Evolutionary conservation across 2,888 invertebrate genomes (phyloP), one percentile per base, ranked within the genome.

Genomic region (Papilio elwesi): DNA sequence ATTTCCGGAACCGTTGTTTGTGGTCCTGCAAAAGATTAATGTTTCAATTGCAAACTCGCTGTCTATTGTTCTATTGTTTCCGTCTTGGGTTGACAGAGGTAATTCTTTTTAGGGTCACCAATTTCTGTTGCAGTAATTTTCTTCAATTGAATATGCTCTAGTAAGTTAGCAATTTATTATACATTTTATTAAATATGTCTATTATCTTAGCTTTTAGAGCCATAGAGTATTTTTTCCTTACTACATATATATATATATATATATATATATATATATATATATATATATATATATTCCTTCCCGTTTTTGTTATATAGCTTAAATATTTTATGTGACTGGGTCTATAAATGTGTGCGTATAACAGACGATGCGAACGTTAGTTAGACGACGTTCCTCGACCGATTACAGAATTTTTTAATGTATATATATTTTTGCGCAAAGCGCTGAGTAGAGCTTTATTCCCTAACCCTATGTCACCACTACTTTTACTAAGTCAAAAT

Each of bases 11-110:
- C 15, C 43, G n/a, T 59, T 59, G 43, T 59, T 59, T 49, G 55
- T 53, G 43, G 55, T 43, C 43, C 70, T 52, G 52, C 63, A 70
- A 53, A 70, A 70, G 63, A 70, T 70, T 70, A 70, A 64, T 70
- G 63, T 70, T 70, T 64, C 52, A 70, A 51, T 63, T 47, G 63
- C 52, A 47, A 64, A 70, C 70, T 64, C 70, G 9, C 57, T 12
- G 43, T 10, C 59, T 59, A 59, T 59, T 43, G 59, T 59, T 59
- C 59, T 59, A 59, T 59, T 59, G 59, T 59, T 59, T 59, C 43
- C 38, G 43, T 59, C 59, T 62, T 62, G 38, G 38, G 36, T 59
- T 59, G 59, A 62, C 59, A 62, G 43, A 62, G 59, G 59, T 62
- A 62, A 62, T 43, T 62, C 59, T 62, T 62, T 26, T 62, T 59